Evolutionary conservation across 2,113 vertebrate species (phyloP).

Genomic region (Pitta sordida): DNA sequence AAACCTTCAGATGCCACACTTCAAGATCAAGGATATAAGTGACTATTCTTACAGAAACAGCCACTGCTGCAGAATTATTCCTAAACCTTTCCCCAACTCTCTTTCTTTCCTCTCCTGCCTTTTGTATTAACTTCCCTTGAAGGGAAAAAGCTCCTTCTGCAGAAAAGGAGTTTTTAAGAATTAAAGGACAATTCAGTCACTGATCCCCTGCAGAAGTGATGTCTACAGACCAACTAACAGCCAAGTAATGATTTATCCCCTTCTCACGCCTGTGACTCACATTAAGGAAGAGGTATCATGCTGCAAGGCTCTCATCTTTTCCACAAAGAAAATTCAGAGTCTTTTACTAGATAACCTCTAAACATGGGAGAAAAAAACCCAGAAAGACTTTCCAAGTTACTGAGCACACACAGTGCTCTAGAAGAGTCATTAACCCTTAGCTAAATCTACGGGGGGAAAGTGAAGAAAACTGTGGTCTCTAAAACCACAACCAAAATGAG

Average conservation of each 20-base stretch:
- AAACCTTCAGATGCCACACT: background rate
- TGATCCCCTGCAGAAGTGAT: background rate
- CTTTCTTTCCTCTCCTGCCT: background rate
- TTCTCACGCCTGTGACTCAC: background rate
- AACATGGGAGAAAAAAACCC: background rate
- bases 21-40: background rate
- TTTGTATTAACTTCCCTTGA: background rate
- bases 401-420: background rate
- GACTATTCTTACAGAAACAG: background rate
- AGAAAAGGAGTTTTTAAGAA: background rate
- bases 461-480: background rate
- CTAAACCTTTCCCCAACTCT: background rate
- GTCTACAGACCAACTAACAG: background rate
- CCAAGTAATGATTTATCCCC: background rate
- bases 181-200: background rate
- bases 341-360: background rate
- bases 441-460: background rate
- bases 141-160: background rate
- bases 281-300: background rate
- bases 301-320: background rate
- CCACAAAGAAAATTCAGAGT: background rate
- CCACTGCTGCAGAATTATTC: background rate
- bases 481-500: background rate
- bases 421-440: background rate
- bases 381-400: background rate